These are phyloP conservation scores for Agapostemon virescens DNA, from an alignment of 2,888 invertebrate species.

Conservation along the genomic window DNA sequence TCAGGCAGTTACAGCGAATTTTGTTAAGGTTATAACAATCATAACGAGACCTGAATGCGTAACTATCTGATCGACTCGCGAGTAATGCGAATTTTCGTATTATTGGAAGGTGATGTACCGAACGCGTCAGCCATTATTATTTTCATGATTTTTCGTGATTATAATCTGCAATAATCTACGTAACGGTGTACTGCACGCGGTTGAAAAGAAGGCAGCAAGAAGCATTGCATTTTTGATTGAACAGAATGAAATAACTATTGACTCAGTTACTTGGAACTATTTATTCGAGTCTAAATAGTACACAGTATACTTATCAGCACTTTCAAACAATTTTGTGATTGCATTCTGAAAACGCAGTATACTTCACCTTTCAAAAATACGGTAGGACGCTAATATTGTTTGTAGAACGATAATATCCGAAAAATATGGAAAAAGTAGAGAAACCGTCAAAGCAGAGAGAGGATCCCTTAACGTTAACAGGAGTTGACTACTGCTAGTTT, in stretches of 20 bases:
- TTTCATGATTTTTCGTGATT: too few relatives aligned
- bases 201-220: too few relatives aligned
- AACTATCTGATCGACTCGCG: background rate
- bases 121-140: too few relatives aligned
- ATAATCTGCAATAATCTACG: too few relatives aligned
- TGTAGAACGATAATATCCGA: background rate
- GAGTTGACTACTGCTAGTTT: constrained; percentile 18
- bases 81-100: background rate
- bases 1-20: background rate
- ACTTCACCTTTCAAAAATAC: background rate
- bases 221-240: too few relatives aligned
- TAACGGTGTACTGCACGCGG: too few relatives aligned
- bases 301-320: too few relatives aligned
- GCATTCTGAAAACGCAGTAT: too few relatives aligned
- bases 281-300: too few relatives aligned
- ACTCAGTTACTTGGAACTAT: too few relatives aligned
- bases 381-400: background rate
- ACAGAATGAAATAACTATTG: too few relatives aligned
- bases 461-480: constrained; percentile 17
- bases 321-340: too few relatives aligned
- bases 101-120: background rate
- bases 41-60: background rate
- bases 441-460: background rate
- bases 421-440: background rate
- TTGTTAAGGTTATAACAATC: background rate